Percentiles rank a stretch among this genome's conserved stretches.
phyloP scores from a whole-genome alignment of 1,140 invertebrate genomes.

The Andricus grossulariae region DNA sequence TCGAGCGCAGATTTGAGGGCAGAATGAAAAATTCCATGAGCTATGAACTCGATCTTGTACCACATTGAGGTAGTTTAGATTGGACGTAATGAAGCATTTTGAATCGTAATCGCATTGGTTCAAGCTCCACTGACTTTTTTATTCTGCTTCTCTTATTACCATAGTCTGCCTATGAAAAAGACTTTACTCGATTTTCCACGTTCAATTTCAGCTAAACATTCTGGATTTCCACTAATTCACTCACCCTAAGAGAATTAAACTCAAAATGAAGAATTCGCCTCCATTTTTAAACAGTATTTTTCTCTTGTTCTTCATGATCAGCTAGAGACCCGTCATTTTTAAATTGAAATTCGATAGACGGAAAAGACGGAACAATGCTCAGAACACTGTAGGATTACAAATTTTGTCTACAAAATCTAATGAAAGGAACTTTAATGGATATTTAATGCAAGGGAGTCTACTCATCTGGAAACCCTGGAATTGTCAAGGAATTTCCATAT shows the following conservation, averaged over 20 bases:
- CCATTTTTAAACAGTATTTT: not conserved
- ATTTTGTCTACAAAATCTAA: too few relatives aligned
- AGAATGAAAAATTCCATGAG: not conserved
- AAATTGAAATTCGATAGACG: too few relatives aligned
- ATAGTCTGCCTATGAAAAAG: not conserved
- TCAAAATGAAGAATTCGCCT: not conserved
- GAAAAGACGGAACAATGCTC: too few relatives aligned
- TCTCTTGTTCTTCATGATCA: not conserved
- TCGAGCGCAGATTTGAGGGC: not conserved
- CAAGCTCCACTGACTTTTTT: conserved; percentile 26
- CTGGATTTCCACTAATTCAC: not conserved
- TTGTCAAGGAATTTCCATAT: too few relatives aligned
- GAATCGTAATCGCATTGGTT: conserved; percentile 9
- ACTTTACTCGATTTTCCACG: conserved; percentile 15
- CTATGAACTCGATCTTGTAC: not conserved
- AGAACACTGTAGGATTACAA: too few relatives aligned
- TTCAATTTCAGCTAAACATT: conserved; percentile 20
- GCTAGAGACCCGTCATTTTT: too few relatives aligned
- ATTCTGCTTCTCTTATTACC: conserved; percentile 19
- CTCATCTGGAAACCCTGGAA: too few relatives aligned
- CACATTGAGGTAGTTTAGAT: conserved; percentile 4
- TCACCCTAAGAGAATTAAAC: not conserved
- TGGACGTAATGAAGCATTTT: conserved; percentile 26
- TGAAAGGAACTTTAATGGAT: too few relatives aligned
- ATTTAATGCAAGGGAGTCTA: too few relatives aligned